Conservation (phyloP, 2,113 vertebrate species). For the Pampusana beccarii region DNA sequence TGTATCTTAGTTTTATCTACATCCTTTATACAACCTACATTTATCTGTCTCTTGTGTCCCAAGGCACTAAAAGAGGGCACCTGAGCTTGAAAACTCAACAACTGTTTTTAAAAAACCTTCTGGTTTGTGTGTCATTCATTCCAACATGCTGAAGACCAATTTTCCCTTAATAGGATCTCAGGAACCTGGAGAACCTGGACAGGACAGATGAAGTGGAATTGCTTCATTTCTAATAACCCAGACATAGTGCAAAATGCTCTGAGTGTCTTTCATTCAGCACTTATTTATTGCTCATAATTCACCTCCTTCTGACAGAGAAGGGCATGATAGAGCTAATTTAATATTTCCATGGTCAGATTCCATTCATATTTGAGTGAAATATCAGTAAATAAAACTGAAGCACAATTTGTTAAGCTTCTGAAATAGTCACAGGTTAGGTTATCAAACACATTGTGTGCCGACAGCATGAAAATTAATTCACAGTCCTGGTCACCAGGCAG, state of each 20-base stretch:
- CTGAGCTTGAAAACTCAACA: not conserved
- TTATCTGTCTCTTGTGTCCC: not conserved
- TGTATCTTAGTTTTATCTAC: not conserved
- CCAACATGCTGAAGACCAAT: not conserved
- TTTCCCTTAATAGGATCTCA: constrained; percentile 21
- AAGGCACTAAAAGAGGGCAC: not conserved
- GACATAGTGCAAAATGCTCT: not conserved
- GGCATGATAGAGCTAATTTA: constrained; percentile 64
- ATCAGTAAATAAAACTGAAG: constrained; percentile 74
- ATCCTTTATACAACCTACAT: not conserved
- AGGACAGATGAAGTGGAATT: constrained; percentile 38
- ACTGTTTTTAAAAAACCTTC: not conserved
- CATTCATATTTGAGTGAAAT: constrained; percentile 70
- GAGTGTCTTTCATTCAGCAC: constrained; percentile 13
- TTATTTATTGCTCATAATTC: constrained; percentile 60
- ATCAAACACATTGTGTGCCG: constrained; percentile 35
- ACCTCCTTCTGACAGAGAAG: constrained; percentile 59
- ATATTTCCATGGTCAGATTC: constrained; percentile 57
- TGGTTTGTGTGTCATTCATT: not conserved
- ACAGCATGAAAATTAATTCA: constrained; percentile 67
- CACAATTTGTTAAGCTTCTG: constrained; percentile 65
- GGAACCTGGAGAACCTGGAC: constrained; percentile 13
- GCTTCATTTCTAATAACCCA: constrained; percentile 27
- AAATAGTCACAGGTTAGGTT: constrained; percentile 70
- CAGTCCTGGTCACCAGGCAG: constrained; percentile 21